Base-by-base conservation (phyloP, 1,140 invertebrate species). In the Drosophila insularis region DNA sequence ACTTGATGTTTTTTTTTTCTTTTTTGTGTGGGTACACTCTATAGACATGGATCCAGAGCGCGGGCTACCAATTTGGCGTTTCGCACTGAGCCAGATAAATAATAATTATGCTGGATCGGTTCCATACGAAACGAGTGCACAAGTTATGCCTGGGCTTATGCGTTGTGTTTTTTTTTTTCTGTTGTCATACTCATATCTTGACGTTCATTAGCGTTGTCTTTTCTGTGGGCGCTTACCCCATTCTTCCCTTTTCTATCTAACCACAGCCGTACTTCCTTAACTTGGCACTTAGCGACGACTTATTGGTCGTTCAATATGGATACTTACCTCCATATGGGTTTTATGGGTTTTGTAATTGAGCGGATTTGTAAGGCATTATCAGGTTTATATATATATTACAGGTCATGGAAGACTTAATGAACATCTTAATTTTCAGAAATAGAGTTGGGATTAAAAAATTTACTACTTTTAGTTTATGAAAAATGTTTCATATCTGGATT, bases 81-180 rank as follows among this genome's bases (percentile, higher is more conserved):
- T 73, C 65, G 75, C 79, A 71, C 68, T 76, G 76, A 89, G 67
- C 82, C 78, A 86, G 82, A 86, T 86, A 86, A 86, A 86, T 86
- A 87, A 86, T 86, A 86, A 89, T 86, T 82, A 86, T 89, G 75
- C 76, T 81, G 81, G 66, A 63, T 78, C 82, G 71, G 67, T 71
- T 72, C 62, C 58, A 53, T 31, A 54, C 67, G 56, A 62, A 74
- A 66, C 81, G 81, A 84, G 69, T 85, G 74, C 74, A 77, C 69
- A 63, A 71, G 55, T 68, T 85, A 53, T 77, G 63, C 72, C 72
- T 7, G 63, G 40, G 54, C 64, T 74, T 50, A 50, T 50, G 19
- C 17, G 43, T 50, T 50, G 43, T 50, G 17, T 4, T 4, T 50
- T 21, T 21, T 11, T 50, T 50, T 50, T 4, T 10, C 55, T 46